These are phyloP conservation scores for Solea solea DNA, from an alignment of 2,113 vertebrate species.

Conservation along the genomic window DNA sequence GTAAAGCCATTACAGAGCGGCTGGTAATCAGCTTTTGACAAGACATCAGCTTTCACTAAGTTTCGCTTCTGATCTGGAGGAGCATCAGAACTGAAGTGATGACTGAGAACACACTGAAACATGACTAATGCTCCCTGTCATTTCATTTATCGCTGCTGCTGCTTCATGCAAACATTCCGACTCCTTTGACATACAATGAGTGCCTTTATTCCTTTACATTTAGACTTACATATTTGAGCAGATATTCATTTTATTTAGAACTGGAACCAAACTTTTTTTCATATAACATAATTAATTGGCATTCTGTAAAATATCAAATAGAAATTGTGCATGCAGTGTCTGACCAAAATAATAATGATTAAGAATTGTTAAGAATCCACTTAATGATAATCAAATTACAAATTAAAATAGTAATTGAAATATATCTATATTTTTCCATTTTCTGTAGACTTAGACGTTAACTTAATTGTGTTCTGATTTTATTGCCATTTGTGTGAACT, in stretches of 20 bases:
- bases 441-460: not conserved
- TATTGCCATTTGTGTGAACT: not conserved
- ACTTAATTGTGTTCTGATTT: not conserved
- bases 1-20: conserved; percentile 60
- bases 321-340: no score
- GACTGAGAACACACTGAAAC: conserved; percentile 40
- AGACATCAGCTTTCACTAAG: conserved; percentile 69
- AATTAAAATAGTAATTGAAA: no score
- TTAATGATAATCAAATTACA: no score
- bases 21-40: conserved; percentile 67
- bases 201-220: not conserved
- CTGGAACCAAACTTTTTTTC: no score
- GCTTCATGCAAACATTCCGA: conserved; percentile 20
- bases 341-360: no score
- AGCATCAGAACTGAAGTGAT: conserved; percentile 40
- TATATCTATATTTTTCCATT: not conserved
- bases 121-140: conserved; percentile 36
- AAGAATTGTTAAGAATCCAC: no score
- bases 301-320: no score
- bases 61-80: conserved; percentile 58
- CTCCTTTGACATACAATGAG: conserved; percentile 17
- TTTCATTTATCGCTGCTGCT: conserved; percentile 11
- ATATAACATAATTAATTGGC: no score
- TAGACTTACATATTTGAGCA: no score
- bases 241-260: no score